Evolutionary conservation across 2,888 invertebrate genomes (phyloP).

Genomic region (Linnaemya tessellans): DNA sequence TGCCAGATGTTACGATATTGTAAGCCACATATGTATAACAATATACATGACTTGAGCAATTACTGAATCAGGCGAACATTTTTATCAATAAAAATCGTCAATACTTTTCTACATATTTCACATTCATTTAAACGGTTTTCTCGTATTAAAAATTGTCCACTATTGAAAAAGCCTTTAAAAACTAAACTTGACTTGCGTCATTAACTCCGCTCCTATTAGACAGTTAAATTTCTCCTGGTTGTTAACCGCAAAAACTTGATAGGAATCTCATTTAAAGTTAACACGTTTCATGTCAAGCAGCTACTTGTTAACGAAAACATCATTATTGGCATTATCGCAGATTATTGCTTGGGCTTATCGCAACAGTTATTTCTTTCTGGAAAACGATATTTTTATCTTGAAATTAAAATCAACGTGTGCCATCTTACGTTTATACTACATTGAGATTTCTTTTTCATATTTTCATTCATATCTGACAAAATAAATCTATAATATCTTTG

Average conservation of each 20-base stretch:
- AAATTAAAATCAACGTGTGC: constrained; percentile 68
- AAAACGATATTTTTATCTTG: constrained; percentile 51
- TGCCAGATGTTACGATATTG: no score
- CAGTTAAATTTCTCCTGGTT: neutral
- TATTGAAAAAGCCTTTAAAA: no score
- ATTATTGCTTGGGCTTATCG: neutral
- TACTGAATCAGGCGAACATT: no score
- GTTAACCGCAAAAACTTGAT: neutral
- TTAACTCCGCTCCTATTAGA: neutral
- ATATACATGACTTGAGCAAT: no score
- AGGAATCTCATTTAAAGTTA: constrained; percentile 10
- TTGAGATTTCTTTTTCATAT: constrained; percentile 3
- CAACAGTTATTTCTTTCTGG: constrained; percentile 4
- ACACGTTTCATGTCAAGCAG: constrained; percentile 31
- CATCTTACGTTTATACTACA: constrained; percentile 37
- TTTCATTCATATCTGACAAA: constrained; percentile 21
- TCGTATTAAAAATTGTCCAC: no score
- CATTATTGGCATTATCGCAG: constrained; percentile 26
- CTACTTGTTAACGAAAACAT: constrained; percentile 56
- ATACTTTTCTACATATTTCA: no score
- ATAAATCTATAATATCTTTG: constrained; percentile 45
- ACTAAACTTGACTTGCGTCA: neutral
- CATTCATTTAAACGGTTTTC: no score
- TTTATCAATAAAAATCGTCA: no score
- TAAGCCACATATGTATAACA: no score